Conservation (phyloP, 2,113 vertebrate species). For the Plecotus auritus region DNA sequence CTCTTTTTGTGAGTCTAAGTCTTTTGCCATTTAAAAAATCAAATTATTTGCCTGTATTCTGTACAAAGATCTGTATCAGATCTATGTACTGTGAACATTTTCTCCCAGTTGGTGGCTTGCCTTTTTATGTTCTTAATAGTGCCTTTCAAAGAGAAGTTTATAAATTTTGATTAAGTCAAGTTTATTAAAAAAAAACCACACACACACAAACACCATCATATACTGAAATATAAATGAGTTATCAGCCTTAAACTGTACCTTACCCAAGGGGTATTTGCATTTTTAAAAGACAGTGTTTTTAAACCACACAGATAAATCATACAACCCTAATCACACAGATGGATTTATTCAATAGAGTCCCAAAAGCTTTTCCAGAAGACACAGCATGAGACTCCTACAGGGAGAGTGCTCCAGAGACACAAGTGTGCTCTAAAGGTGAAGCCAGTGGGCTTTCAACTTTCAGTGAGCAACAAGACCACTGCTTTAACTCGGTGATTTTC, state of each 20-base stretch:
- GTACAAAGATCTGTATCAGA: too few relatives aligned
- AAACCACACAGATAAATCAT: conserved; percentile 43
- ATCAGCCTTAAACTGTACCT: not conserved
- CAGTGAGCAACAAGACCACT: not conserved
- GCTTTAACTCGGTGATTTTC: not conserved
- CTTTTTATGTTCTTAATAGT: too few relatives aligned
- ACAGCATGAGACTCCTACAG: not conserved
- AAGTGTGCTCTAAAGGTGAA: not conserved
- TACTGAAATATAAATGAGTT: conserved; percentile 44
- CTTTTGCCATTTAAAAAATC: too few relatives aligned
- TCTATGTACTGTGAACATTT: too few relatives aligned
- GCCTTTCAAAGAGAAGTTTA: too few relatives aligned
- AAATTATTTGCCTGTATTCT: too few relatives aligned
- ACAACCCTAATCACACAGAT: not conserved
- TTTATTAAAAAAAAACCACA: too few relatives aligned
- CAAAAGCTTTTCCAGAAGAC: not conserved
- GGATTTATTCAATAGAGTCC: not conserved
- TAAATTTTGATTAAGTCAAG: too few relatives aligned
- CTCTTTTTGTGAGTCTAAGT: too few relatives aligned
- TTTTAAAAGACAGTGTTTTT: conserved; percentile 18
- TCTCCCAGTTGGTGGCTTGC: too few relatives aligned
- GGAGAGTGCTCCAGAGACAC: not conserved
- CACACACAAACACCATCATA: not conserved
- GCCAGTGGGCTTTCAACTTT: not conserved
- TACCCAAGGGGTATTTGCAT: not conserved